Evolutionary conservation across 2,113 vertebrate species (phyloP).

Genomic region (Sorex araneus): DNA sequence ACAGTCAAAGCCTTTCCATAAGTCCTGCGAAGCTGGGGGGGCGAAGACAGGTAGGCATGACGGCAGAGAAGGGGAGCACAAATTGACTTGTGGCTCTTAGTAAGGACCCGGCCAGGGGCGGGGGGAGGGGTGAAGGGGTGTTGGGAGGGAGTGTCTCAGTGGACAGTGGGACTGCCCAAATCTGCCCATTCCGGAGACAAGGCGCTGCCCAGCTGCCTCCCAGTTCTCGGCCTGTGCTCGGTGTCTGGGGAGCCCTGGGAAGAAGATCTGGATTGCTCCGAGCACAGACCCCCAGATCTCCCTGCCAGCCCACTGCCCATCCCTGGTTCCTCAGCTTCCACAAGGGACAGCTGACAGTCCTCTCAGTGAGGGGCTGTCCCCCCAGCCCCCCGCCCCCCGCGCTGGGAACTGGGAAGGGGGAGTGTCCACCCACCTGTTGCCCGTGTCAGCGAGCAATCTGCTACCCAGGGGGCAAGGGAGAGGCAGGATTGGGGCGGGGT

Average conservation of each 20-base stretch:
- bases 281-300: neutral
- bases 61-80: neutral
- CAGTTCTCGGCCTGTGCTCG: conserved; percentile 16
- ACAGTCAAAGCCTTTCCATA: conserved; percentile 18
- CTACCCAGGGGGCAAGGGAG: neutral
- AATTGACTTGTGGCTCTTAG: no score
- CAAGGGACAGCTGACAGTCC: neutral
- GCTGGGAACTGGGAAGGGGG: neutral
- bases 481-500: no score
- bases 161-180: neutral
- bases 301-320: neutral
- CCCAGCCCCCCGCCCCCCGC: no score
- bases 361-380: neutral
- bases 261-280: neutral
- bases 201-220: neutral
- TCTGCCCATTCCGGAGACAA: neutral
- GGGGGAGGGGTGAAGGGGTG: no score
- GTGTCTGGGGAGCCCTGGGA: conserved; percentile 23
- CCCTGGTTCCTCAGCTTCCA: neutral
- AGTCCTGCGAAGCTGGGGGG: neutral
- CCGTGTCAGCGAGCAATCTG: neutral
- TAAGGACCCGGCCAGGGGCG: no score
- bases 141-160: no score
- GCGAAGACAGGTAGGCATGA: neutral
- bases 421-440: conserved; percentile 65